Evolutionary conservation across 2,888 invertebrate genomes (phyloP).

Genomic region (Dysmachus trigonus): DNA sequence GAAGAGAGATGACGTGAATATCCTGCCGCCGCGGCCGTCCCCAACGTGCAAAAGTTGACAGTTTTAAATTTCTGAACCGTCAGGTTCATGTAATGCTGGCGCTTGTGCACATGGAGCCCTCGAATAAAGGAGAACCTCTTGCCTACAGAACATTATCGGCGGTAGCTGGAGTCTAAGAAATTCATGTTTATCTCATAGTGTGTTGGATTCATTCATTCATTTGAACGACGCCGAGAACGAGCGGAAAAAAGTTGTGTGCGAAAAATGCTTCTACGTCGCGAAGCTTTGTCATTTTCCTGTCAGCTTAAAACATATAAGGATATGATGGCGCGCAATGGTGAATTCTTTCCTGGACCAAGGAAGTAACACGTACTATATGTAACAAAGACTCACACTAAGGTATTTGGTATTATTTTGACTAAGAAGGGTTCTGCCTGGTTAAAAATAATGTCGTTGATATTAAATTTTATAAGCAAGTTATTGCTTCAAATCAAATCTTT

Average conservation of each 20-base stretch:
- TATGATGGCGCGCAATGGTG: not conserved
- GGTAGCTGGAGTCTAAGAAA: not conserved
- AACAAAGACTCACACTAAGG: not conserved
- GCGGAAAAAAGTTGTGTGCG: not conserved
- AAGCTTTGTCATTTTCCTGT: constrained; percentile 29
- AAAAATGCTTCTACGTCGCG: constrained; percentile 10
- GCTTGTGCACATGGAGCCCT: not conserved
- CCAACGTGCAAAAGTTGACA: constrained; percentile 16
- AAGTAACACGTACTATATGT: not conserved
- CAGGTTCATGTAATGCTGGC: not conserved
- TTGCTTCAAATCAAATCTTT: too few species aligned
- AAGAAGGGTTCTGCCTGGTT: too few species aligned
- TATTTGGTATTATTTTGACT: too few species aligned
- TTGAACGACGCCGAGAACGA: not conserved
- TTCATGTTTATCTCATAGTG: not conserved
- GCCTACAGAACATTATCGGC: not conserved
- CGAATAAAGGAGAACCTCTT: not conserved
- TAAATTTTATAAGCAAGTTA: too few species aligned
- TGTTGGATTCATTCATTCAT: not conserved
- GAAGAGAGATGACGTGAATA: constrained; percentile 10
- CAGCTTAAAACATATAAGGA: constrained; percentile 27
- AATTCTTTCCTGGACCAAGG: not conserved
- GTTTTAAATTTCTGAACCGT: constrained; percentile 14
- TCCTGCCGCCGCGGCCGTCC: not conserved
- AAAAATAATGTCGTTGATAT: too few species aligned